Evolutionary conservation across 2,888 invertebrate genomes (phyloP), one percentile per base, ranked within the genome.

Genomic region (Slavum lentiscoides): DNA sequence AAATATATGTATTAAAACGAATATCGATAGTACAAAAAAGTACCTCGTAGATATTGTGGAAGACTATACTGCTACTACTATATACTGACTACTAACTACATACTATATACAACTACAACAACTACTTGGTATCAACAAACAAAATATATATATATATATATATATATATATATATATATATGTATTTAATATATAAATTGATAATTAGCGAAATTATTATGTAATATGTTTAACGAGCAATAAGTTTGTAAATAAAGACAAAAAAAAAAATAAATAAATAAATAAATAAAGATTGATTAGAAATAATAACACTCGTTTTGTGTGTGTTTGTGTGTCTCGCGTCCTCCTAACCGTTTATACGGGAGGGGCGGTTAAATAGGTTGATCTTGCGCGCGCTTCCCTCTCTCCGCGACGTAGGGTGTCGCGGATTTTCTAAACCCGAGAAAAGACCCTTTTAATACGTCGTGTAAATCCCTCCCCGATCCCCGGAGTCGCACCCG

Each of bases 41-140:
- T 80, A 80, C 80, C 80, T 80, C 80, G 80, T 80, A 80, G 80
- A 55, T n/a, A 80, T 80, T 69, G 80, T 70, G 80, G 80, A 80
- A 80, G 70, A 80, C 77, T 74, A 74, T 67, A 67, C 43, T 68
- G 43, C 75, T 74, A 74, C 59, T 73, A 74, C 73, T 73, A n/a
- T n/a, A n/a, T n/a, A 73, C 58, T 66, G n/a, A 30, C 30, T 30
- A 30, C 30, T 30, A 30, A 30, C 30, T 30, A 30, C 30, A 2
- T 2, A 30, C 30, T 30, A 30, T 30, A 30, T 30, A 30, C 30
- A 30, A 30, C 30, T 30, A 30, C 30, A 30, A 30, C 68, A 69
- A 80, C 77, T 80, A 80, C 80, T 80, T 72, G 80, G 80, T 80
- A 80, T 80, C 62, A 58, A 70, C 49, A 72, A 80, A 80, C 55